These are phyloP conservation scores for Volucella inanis DNA, from an alignment of 2,888 invertebrate genomes.

Conservation along the genomic window DNA sequence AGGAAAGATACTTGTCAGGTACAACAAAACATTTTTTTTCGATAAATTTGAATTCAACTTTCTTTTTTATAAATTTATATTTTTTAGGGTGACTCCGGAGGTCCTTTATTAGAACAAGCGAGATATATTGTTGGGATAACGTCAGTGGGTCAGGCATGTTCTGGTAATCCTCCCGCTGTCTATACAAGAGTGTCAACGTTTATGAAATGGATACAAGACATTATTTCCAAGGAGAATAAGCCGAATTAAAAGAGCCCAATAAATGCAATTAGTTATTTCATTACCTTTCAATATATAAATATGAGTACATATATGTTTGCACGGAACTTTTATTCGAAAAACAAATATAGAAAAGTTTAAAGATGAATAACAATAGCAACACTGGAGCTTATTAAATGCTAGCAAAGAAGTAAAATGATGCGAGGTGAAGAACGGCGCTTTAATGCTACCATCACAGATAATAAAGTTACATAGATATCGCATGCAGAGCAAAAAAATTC, in stretches of 20 bases:
- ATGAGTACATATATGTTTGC: too few relatives aligned
- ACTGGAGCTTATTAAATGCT: too few relatives aligned
- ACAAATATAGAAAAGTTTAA: background rate
- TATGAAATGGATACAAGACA: slow-evolving; percentile 2
- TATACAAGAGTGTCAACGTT: slow-evolving; percentile 31
- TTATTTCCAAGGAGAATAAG: too few relatives aligned
- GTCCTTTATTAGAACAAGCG: background rate
- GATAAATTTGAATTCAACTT: background rate
- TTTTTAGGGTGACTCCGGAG: slow-evolving; percentile 32
- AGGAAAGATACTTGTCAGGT: slow-evolving; percentile 38
- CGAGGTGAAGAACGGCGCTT: too few relatives aligned
- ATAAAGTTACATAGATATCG: too few relatives aligned
- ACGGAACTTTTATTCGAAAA: background rate
- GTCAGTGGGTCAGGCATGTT: slow-evolving; percentile 33
- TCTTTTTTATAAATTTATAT: background rate
- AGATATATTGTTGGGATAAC: slow-evolving; percentile 15
- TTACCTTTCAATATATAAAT: too few relatives aligned
- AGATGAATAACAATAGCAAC: too few relatives aligned
- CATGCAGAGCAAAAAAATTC: too few relatives aligned
- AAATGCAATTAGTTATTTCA: too few relatives aligned
- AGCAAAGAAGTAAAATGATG: too few relatives aligned
- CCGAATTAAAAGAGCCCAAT: too few relatives aligned
- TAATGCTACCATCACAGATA: too few relatives aligned
- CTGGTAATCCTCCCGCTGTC: slow-evolving; percentile 28
- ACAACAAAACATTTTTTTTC: background rate